A percentile compares a stretch with the other conserved stretches of the same genome.
Evolutionary conservation across 2,888 invertebrate species (phyloP).

Genomic region (Thyatira batis): DNA sequence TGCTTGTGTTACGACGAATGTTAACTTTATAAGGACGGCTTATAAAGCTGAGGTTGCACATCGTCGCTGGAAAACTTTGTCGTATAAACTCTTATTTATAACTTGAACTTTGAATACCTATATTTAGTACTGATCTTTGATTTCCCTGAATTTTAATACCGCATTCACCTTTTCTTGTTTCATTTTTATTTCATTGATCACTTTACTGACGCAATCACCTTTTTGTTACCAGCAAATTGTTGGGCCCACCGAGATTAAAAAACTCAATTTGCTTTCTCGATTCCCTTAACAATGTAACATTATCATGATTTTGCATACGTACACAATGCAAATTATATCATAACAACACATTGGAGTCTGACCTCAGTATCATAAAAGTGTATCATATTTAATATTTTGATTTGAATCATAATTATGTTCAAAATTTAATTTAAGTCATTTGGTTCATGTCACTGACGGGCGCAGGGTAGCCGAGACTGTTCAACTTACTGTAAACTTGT

Average conservation of each 20-base stretch:
- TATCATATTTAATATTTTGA: conserved; percentile 27
- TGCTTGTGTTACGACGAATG: conserved; percentile 10
- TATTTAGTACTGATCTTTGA: not conserved
- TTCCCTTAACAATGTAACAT: not conserved
- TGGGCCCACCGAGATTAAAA: not conserved
- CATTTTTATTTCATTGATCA: not conserved
- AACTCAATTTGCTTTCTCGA: not conserved
- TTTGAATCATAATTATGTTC: conserved; percentile 44
- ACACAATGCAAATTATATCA: not conserved
- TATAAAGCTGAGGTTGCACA: not conserved
- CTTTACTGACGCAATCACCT: not conserved
- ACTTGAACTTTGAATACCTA: not conserved
- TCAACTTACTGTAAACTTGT: conserved; percentile 19
- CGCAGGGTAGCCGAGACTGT: conserved; percentile 15
- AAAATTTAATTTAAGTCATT: conserved; percentile 39
- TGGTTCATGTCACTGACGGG: conserved; percentile 33
- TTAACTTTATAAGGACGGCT: conserved; percentile 10
- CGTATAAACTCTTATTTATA: not conserved
- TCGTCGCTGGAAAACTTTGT: not conserved
- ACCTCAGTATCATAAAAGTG: too few species aligned
- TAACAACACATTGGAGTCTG: conserved; percentile 7
- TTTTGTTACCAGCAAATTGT: not conserved
- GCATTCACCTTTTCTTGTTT: not conserved
- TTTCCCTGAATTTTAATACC: not conserved
- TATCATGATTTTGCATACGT: not conserved